These are phyloP conservation scores for Papilio dardanus DNA, from an alignment of 1,140 invertebrate genomes.

Conservation along the genomic window DNA sequence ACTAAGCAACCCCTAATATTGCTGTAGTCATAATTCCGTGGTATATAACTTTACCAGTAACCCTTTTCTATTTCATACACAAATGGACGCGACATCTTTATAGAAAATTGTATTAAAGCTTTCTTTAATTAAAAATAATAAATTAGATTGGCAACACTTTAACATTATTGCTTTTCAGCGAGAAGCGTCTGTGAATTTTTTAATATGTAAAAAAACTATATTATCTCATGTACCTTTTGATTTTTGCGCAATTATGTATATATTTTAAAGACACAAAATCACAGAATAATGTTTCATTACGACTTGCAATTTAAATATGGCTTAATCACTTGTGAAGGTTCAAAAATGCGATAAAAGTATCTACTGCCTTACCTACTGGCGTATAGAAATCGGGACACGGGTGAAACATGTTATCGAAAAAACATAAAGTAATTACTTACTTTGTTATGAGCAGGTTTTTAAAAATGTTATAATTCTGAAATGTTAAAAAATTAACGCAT, in stretches of 20 bases:
- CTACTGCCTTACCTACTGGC: too few species aligned
- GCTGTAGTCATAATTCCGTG: too few species aligned
- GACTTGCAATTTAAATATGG: conserved; percentile 10
- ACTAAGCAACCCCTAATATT: neutral
- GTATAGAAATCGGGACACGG: neutral
- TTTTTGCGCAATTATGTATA: conserved; percentile 26
- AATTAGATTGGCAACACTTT: conserved; percentile 50
- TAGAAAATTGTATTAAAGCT: conserved; percentile 47
- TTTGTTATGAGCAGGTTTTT: neutral
- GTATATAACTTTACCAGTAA: conserved; percentile 31
- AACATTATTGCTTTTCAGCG: conserved; percentile 42
- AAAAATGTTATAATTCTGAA: neutral
- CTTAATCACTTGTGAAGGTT: conserved; percentile 14
- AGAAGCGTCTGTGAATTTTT: conserved; percentile 18
- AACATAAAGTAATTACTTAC: too few species aligned
- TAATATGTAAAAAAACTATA: conserved; percentile 7
- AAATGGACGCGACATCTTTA: conserved; percentile 36
- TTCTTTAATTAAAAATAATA: conserved; percentile 28
- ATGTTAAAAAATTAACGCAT: neutral
- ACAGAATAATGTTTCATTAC: conserved; percentile 18
- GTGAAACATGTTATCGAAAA: too few species aligned
- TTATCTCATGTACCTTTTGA: conserved; percentile 37
- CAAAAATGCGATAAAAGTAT: conserved; percentile 27
- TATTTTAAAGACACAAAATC: conserved; percentile 20
- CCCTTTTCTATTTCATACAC: conserved; percentile 32